These are phyloP conservation scores for Gadopsis marmoratus DNA, from an alignment of 2,797 vertebrate species.

Conservation along the genomic window DNA sequence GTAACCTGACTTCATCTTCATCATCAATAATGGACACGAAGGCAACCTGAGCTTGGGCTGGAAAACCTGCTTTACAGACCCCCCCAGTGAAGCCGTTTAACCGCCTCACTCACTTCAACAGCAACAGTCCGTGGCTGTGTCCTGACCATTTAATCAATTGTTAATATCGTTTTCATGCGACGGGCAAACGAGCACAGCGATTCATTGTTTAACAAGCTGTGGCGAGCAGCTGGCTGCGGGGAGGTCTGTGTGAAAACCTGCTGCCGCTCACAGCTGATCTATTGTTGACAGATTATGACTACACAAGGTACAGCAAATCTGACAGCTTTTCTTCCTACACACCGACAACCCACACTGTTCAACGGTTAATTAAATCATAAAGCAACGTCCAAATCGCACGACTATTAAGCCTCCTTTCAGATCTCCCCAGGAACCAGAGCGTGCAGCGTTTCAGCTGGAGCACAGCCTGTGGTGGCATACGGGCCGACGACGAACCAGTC, in stretches of 20 bases:
- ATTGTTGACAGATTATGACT: conserved; percentile 23
- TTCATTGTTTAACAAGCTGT: conserved; percentile 11
- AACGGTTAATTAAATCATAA: conserved; percentile 8
- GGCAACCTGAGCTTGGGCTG: conserved; percentile 11
- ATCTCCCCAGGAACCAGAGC: not conserved
- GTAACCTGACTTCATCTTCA: conserved; percentile 32
- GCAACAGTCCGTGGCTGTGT: not conserved
- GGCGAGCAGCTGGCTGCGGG: conserved; percentile 3
- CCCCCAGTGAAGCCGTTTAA: not conserved
- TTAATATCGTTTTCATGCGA: conserved; percentile 6
- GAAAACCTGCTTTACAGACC: conserved; percentile 8
- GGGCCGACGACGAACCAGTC: not conserved
- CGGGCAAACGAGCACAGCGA: not conserved
- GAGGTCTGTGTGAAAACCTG: conserved; percentile 30
- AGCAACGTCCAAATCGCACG: not conserved
- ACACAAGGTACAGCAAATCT: conserved; percentile 28
- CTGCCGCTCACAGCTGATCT: conserved; percentile 35
- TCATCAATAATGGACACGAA: conserved; percentile 9
- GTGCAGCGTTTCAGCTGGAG: not conserved
- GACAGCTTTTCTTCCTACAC: conserved; percentile 29
- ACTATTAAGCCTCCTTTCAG: not conserved
- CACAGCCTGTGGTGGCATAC: not conserved
- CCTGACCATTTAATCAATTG: not conserved
- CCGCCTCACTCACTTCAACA: not conserved
- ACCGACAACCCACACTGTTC: not conserved